Evolutionary conservation across 2,113 vertebrate genomes (phyloP).

Genomic region (Actinemys pallida): DNA sequence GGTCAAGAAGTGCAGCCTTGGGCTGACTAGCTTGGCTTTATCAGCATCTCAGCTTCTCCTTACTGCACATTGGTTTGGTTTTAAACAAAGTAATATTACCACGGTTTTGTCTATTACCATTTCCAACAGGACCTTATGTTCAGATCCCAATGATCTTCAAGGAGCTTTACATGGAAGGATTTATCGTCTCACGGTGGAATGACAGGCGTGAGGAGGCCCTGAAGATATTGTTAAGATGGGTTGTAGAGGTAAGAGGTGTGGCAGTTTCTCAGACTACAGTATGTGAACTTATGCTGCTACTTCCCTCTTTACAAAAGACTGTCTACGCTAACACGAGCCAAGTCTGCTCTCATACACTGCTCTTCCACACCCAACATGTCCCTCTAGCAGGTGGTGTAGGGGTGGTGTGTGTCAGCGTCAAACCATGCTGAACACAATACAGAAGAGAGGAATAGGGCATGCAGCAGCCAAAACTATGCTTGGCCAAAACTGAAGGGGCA

Average conservation of each 20-base stretch:
- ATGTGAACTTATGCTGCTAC: background rate
- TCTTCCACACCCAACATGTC: background rate
- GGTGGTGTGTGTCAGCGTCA: no score
- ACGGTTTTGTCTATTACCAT: background rate
- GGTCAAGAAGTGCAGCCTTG: background rate
- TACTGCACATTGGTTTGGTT: background rate
- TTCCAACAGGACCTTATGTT: slow-evolving; percentile 80
- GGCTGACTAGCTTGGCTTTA: background rate
- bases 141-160: slow-evolving; percentile 79
- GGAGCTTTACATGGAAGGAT: slow-evolving; percentile 88
- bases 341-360: background rate
- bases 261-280: background rate
- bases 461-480: background rate
- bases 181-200: slow-evolving; percentile 78
- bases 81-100: background rate
- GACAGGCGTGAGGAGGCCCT: slow-evolving; percentile 80
- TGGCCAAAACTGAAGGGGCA: background rate
- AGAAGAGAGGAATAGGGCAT: background rate
- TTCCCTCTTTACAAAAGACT: background rate
- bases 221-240: slow-evolving; percentile 85
- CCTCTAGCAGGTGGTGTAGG: background rate
- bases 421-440: background rate
- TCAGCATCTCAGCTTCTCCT: background rate
- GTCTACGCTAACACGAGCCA: background rate
- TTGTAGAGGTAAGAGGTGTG: slow-evolving; percentile 81